Percentiles rank a stretch among this genome's conserved stretches.
These are phyloP conservation scores for Digitonthophagus gazella DNA, from an alignment of 2,888 invertebrate species.

Conservation along the genomic window DNA sequence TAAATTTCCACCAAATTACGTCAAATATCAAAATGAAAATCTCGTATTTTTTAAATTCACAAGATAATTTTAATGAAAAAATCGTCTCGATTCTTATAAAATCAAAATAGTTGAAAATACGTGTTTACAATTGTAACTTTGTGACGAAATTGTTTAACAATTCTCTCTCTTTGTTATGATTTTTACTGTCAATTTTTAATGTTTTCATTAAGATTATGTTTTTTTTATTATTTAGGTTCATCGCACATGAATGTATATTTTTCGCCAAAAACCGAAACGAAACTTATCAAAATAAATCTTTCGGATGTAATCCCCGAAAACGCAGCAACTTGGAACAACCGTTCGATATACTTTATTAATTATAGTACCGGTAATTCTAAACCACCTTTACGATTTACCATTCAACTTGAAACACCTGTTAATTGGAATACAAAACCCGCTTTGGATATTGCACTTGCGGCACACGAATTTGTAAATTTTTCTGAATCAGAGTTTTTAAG, in stretches of 20 bases:
- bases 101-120: too few species aligned
- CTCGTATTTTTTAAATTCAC: too few species aligned
- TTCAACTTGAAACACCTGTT: conserved; percentile 40
- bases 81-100: too few species aligned
- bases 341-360: conserved; percentile 41
- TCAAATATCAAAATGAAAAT: too few species aligned
- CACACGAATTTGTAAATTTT: conserved; percentile 52
- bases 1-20: too few species aligned
- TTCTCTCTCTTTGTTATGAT: too few species aligned
- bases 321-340: conserved; percentile 36
- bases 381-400: conserved; percentile 39
- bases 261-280: conserved; percentile 56
- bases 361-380: conserved; percentile 39
- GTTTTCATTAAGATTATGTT: too few species aligned
- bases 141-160: too few species aligned
- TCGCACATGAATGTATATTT: conserved; percentile 63
- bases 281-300: conserved; percentile 57
- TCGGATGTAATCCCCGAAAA: conserved; percentile 41
- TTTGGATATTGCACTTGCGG: conserved; percentile 50
- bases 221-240: too few species aligned
- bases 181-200: too few species aligned
- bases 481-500: conserved; percentile 31
- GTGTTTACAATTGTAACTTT: too few species aligned
- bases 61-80: too few species aligned
- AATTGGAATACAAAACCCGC: conserved; percentile 38